phyloP scores from a whole-genome alignment of 2,113 vertebrate species.

The Perccottus glenii region DNA sequence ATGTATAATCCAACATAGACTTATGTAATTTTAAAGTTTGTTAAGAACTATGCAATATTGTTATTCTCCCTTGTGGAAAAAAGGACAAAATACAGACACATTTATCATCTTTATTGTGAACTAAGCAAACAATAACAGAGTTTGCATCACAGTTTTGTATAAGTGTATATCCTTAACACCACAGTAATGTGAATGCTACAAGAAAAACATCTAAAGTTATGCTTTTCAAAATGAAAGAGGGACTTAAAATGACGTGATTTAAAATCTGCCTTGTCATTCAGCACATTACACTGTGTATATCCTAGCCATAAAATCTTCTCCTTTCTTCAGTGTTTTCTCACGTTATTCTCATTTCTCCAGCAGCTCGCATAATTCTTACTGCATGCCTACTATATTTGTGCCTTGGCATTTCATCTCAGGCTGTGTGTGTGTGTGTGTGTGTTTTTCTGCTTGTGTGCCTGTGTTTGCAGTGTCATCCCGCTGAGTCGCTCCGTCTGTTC shows the following conservation, averaged over 20 bases:
- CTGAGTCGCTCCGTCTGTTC: conserved; percentile 92
- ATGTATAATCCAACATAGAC: too few species aligned
- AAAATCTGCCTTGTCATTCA: neutral
- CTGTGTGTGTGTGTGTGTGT: conserved; percentile 13
- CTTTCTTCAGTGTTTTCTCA: neutral
- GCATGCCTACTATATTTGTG: conserved; percentile 2
- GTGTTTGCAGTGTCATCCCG: conserved; percentile 89
- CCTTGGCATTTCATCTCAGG: neutral
- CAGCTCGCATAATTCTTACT: conserved; percentile 10
- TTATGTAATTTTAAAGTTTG: too few species aligned
- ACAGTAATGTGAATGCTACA: too few species aligned
- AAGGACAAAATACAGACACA: too few species aligned
- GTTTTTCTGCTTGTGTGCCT: conserved; percentile 24
- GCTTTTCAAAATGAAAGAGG: too few species aligned
- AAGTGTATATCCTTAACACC: neutral
- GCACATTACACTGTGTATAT: neutral
- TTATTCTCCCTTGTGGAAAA: too few species aligned
- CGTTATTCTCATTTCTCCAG: neutral
- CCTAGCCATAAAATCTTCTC: neutral
- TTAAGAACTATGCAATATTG: too few species aligned
- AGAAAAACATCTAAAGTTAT: too few species aligned
- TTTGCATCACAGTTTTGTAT: too few species aligned
- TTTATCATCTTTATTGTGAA: too few species aligned
- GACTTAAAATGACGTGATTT: too few species aligned
- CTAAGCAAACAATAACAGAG: too few species aligned